Evolutionary conservation across 2,888 invertebrate genomes (phyloP), one percentile per base, ranked within the genome.

Genomic region (Tromatobia lineatoria): DNA sequence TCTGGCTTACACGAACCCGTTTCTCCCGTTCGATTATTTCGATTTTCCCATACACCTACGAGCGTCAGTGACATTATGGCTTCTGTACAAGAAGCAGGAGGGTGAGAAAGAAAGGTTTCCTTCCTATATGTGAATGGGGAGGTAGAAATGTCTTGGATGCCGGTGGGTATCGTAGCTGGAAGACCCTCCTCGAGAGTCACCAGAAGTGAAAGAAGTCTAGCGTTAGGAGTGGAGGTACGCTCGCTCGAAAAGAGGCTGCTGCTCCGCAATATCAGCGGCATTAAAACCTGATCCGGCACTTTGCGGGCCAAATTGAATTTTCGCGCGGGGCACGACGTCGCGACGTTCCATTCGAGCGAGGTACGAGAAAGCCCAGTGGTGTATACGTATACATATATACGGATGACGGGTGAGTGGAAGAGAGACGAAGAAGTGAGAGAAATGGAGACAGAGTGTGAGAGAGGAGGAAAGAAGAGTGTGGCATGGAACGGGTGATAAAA

Each of bases 231-330:
- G 42, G 42, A n/a, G 50, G 61, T 69, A 69, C 29, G 57, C 20
- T 38, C 29, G 54, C 66, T 66, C 38, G 54, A 64, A 38, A 57
- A 57, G 66, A 76, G 61, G 79, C 79, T 64, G 66, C 52, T 64
- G 59, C 73, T 69, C 73, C 47, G 87, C 87, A 87, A 89, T 90
- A 89, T 89, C 88, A 87, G 85, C 85, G 86, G 86, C 89, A 88
- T 90, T 90, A 90, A 89, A 89, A 90, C 88, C 89, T 87, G 89
- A 90, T 90, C 88, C 88, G 83, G 90, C 90, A 89, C 90, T 90
- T 90, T 89, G 89, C 84, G 83, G 85, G 82, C 86, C 86, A 89
- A 90, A 90, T 90, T 89, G 88, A 91, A 89, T 91, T 89, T 89
- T 85, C 86, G 82, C 85, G 77, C 80, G 42, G 71, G 29, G 61